Base-by-base conservation (phyloP, 2,113 vertebrate species). In the Onychostoma macrolepis region DNA sequence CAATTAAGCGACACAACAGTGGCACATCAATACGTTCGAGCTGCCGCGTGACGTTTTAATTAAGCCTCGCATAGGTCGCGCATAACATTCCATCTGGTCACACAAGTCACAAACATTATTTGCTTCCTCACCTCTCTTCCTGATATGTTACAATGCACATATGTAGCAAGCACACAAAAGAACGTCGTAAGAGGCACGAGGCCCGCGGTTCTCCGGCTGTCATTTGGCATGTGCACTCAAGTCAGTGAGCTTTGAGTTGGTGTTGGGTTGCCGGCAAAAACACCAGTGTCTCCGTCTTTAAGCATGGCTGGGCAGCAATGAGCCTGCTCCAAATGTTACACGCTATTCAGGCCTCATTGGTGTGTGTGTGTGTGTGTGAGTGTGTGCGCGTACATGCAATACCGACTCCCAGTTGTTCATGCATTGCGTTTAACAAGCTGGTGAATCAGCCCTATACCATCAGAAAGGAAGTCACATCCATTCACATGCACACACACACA, bases 231-330 rank as follows among this genome's bases (percentile, higher is more conserved):
- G 86, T 87, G 80, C 72, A 43, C 63, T 67, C 80, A 83, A 81
- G 80, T 65, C 80, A 84, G 33, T 78, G 81, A 76, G 74, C 81
- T 87, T 78, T 87, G 41, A 71, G 56, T 15, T 45, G 74, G 86
- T 86, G 76, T 80, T 48, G 61, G 80, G 45, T 87, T 67, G 75
- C 80, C 45, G 75, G 81, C 45, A 48, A 85, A 15, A 88, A 72
- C 63, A 30, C 6, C 75, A 80, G 74, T 38, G 80, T 50, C 41
- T 48, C 80, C 88, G 82, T 91, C 12, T 87, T 89, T 72, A 77
- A 79, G 87, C 87, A 83, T 82, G 83, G 76, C 79, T 89, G 79
- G 76, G 80, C 48, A 79, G 86, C 87, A 88, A 90, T 87, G 89
- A 90, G 82, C 83, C 75, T 75, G 56, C 76, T 86, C 41, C 79